Conservation (phyloP, 2,888 invertebrate species). For the Muschampia plurimacula region DNA sequence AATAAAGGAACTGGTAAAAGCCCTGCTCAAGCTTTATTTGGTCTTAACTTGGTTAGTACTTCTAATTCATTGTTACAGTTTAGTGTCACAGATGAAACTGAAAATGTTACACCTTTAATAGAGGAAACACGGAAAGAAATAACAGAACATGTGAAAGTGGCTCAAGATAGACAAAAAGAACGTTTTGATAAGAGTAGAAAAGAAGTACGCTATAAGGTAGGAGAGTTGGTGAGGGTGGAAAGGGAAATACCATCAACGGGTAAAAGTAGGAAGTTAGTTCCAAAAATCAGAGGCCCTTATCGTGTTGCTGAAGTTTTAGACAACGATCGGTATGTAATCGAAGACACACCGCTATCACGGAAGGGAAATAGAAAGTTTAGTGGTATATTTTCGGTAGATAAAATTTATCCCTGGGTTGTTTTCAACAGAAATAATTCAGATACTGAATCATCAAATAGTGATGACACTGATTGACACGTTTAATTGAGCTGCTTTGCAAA, state of each 20-base stretch:
- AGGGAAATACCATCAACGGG: slow-evolving; percentile 16
- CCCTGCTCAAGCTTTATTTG: slow-evolving; percentile 22
- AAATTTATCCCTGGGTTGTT: slow-evolving; percentile 22
- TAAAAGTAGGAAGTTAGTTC: slow-evolving; percentile 16
- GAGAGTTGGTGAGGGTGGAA: slow-evolving; percentile 21
- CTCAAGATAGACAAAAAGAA: slow-evolving; percentile 21
- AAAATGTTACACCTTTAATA: slow-evolving; percentile 1
- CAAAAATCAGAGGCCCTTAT: slow-evolving; percentile 23
- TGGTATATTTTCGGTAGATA: slow-evolving; percentile 18
- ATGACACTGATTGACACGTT: background rate
- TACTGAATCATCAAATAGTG: slow-evolving; percentile 5
- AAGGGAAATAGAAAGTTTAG: slow-evolving; percentile 16
- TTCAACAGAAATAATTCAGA: slow-evolving; percentile 10
- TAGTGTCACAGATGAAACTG: slow-evolving; percentile 9
- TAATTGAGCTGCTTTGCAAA: background rate
- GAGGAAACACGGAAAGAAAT: slow-evolving; percentile 8
- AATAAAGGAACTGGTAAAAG: slow-evolving; percentile 21
- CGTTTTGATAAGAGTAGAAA: slow-evolving; percentile 12
- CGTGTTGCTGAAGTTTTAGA: slow-evolving; percentile 1
- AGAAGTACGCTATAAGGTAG: slow-evolving; percentile 4
- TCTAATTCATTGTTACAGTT: slow-evolving; percentile 15
- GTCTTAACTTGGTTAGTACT: slow-evolving; percentile 11
- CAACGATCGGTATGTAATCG: slow-evolving; percentile 25
- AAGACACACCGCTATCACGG: slow-evolving; percentile 23
- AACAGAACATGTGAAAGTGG: background rate